Base-by-base conservation (phyloP, 1,140 invertebrate species). In the Drosophila fuyamai region DNA sequence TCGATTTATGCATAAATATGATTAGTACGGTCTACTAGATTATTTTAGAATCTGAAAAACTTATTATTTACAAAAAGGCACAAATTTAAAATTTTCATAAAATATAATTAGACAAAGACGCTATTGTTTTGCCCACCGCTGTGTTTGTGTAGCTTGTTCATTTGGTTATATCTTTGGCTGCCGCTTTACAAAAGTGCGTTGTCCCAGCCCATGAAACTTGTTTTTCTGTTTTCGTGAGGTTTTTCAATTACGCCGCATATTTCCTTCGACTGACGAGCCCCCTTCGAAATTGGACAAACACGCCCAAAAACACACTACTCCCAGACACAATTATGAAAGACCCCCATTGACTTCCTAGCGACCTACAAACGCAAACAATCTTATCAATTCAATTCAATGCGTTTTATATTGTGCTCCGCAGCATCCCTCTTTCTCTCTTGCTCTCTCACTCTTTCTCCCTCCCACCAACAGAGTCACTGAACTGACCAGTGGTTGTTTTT, bases 321-420 rank as follows among this genome's bases (percentile, higher is more conserved):
- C 6, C 46, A 2, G 13, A 36, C 35, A 40, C 16, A 57, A 43
- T 70, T 50, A 70, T 29, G 55, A 58, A 71, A 58, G 66, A 58
- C 54, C 68, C 66, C 68, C 51, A 71, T 71, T 50, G 43, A 71
- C 53, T 72, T 71, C 53, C 65, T 72, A 50, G 68, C 66, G 68
- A 72, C 68, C 68, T 71, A 72, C 68, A 72, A 72, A 71, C 68
- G 53, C 65, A 41, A 72, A 72, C 65, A 56, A 58, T 29, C 68
- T 68, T 58, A 71, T 71, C 68, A 71, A 70, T 70, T 71, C 27
- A 71, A 68, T 66, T 23, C 38, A 68, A 68, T 66, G 65, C 60
- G 61, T 68, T 68, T 68, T 38, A 66, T 68, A 68, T 68, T 68
- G 65, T 54, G 65, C 65, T 36, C n/a, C 60, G 32, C 65, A 68